Percentiles rank a stretch among this genome's conserved stretches.
phyloP scores from a whole-genome alignment of 1,140 invertebrate species.

The Drosophila grimshawi region DNA sequence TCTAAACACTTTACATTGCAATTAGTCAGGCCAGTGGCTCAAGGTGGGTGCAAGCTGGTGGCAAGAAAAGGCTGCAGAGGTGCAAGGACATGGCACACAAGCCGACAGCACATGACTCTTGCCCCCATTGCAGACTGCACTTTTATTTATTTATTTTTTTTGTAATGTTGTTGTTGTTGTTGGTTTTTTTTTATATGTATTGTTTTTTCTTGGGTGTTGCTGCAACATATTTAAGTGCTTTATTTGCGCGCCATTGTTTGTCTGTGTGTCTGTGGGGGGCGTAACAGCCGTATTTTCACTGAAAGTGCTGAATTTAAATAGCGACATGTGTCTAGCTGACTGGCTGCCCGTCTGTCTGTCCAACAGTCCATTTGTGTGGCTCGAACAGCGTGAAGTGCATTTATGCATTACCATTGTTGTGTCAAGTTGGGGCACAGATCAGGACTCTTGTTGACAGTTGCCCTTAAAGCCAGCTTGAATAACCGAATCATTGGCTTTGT shows the following conservation, averaged over 20 bases:
- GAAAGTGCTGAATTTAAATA: slow-evolving; percentile 34
- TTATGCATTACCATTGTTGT: slow-evolving; percentile 8
- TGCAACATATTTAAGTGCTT: slow-evolving; percentile 34
- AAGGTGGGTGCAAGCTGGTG: background rate
- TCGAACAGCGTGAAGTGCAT: slow-evolving; percentile 20
- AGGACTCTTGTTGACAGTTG: slow-evolving; percentile 21
- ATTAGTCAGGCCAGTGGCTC: slow-evolving; percentile 38
- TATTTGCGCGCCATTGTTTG: slow-evolving; percentile 32
- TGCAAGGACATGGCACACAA: slow-evolving; percentile 17
- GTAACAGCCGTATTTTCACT: slow-evolving; percentile 20
- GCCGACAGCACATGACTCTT: slow-evolving; percentile 20
- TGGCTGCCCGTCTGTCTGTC: background rate
- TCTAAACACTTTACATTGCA: slow-evolving; percentile 72
- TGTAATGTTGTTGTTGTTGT: background rate
- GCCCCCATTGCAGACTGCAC: slow-evolving; percentile 22
- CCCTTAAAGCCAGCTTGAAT: slow-evolving; percentile 55
- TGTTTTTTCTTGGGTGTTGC: slow-evolving; percentile 14
- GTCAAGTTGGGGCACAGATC: slow-evolving; percentile 21
- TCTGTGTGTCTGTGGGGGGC: slow-evolving; percentile 1
- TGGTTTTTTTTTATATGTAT: background rate
- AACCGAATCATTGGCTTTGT: slow-evolving; percentile 41
- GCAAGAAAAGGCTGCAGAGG: background rate
- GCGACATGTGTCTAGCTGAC: slow-evolving; percentile 32
- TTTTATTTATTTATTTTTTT: slow-evolving; percentile 13
- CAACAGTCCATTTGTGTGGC: background rate